Conservation (phyloP, 2,113 vertebrate genomes). For the Ceratotherium simum region DNA sequence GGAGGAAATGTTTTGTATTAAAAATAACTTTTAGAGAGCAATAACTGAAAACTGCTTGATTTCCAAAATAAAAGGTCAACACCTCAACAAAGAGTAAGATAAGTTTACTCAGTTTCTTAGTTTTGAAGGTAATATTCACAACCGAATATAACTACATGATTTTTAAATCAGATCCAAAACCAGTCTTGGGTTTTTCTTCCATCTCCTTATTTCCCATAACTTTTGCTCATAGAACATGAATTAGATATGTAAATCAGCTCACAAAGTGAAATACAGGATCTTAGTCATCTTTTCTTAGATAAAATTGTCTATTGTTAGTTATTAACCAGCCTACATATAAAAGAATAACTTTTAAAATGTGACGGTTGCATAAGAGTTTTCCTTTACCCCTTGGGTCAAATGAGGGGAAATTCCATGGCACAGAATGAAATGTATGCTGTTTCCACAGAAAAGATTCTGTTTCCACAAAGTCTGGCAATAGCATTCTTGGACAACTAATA, state of each 20-base stretch:
- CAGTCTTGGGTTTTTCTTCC: conserved; percentile 23
- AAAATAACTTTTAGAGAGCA: conserved; percentile 38
- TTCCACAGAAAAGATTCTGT: conserved; percentile 76
- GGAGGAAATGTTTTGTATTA: not conserved
- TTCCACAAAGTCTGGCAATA: conserved; percentile 76
- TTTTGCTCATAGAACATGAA: conserved; percentile 69
- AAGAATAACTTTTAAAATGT: conserved; percentile 76
- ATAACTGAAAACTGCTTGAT: not conserved
- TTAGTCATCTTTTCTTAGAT: conserved; percentile 77
- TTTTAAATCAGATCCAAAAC: conserved; percentile 41
- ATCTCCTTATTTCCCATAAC: conserved; percentile 50
- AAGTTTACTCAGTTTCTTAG: not conserved
- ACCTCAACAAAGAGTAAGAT: conserved; percentile 7
- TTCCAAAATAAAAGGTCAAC: conserved; percentile 53
- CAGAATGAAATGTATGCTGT: conserved; percentile 73
- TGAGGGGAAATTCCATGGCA: conserved; percentile 81
- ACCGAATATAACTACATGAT: not conserved
- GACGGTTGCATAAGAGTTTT: conserved; percentile 80
- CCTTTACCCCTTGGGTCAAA: conserved; percentile 76
- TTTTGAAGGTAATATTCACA: conserved; percentile 32
- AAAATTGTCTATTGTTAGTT: conserved; percentile 74
- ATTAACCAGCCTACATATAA: conserved; percentile 76
- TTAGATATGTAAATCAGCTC: conserved; percentile 75
- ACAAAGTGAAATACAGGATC: conserved; percentile 67
- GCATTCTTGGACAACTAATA: conserved; percentile 70